phyloP scores from a whole-genome alignment of 2,888 invertebrate species.

The Prosopocoilus inquinatus region DNA sequence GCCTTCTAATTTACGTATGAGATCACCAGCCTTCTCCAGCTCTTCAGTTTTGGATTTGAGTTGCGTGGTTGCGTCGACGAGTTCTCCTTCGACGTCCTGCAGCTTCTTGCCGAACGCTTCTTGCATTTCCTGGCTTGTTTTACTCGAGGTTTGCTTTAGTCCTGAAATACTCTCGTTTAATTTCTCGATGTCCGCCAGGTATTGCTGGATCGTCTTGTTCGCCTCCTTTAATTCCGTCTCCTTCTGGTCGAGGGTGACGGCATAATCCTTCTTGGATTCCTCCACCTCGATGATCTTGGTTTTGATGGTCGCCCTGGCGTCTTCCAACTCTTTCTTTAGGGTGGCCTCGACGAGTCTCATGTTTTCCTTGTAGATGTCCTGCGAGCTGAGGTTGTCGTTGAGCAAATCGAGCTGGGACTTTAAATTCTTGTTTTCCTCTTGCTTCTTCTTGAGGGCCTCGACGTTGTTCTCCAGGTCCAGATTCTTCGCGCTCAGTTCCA shows the following conservation, averaged over 20 bases:
- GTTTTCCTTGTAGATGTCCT: conserved; percentile 42
- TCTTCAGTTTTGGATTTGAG: conserved; percentile 28
- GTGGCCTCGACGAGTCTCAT: conserved; percentile 39
- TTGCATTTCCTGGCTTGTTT: conserved; percentile 26
- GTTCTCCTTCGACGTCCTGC: conserved; percentile 25
- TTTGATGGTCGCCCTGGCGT: conserved; percentile 42
- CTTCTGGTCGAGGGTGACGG: conserved; percentile 33
- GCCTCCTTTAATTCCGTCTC: conserved; percentile 39
- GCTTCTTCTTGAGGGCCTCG: conserved; percentile 47
- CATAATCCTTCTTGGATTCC: conserved; percentile 42
- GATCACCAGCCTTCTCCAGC: conserved; percentile 25
- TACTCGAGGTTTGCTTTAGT: conserved; percentile 26
- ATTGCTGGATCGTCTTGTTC: conserved; percentile 26
- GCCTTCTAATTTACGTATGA: conserved; percentile 28
- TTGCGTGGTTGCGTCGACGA: conserved; percentile 11
- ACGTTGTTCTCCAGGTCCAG: conserved; percentile 56
- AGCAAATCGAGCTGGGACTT: conserved; percentile 44
- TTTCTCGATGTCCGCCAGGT: conserved; percentile 29
- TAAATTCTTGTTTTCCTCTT: conserved; percentile 37
- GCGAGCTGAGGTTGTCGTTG: conserved; percentile 40
- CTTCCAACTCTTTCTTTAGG: conserved; percentile 44
- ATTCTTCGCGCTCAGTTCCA: conserved; percentile 55
- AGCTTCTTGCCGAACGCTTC: conserved; percentile 25
- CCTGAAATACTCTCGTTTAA: conserved; percentile 32
- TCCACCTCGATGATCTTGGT: conserved; percentile 45